Conservation (phyloP, 2,888 invertebrate genomes). For the Xestia xanthographa region DNA sequence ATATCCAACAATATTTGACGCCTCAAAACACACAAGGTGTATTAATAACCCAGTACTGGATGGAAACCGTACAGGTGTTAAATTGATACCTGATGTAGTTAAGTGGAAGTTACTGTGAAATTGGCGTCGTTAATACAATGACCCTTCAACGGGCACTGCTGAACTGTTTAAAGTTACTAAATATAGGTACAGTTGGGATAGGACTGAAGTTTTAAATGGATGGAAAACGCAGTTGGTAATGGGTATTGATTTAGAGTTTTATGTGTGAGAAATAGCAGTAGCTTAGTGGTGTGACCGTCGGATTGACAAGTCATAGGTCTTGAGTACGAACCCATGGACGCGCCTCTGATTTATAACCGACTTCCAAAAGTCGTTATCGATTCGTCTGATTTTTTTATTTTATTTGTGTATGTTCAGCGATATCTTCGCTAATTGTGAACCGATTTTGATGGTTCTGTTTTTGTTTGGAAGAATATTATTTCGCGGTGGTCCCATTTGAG, state of each 20-base stretch:
- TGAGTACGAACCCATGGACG: no score
- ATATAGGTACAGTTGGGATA: slow-evolving; percentile 17
- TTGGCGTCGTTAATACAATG: slow-evolving; percentile 69
- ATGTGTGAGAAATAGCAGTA: background rate
- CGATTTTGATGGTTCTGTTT: no score
- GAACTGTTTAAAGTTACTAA: slow-evolving; percentile 52
- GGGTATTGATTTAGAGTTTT: background rate
- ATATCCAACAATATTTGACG: slow-evolving; percentile 1
- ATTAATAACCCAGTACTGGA: slow-evolving; percentile 45
- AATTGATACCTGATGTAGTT: slow-evolving; percentile 55
- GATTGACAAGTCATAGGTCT: no score
- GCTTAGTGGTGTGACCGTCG: no score
- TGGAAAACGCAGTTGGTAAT: slow-evolving; percentile 25
- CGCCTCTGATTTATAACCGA: no score
- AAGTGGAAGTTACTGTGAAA: slow-evolving; percentile 67
- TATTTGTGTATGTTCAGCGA: no score
- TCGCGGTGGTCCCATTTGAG: no score
- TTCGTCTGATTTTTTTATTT: no score
- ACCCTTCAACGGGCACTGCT: slow-evolving; percentile 62
- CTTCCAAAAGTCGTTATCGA: no score
- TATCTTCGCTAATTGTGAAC: no score
- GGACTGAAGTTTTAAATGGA: slow-evolving; percentile 31
- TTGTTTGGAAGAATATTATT: no score
- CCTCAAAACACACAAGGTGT: slow-evolving; percentile 23
- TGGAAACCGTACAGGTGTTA: slow-evolving; percentile 58